Percentiles rank a stretch among this genome's conserved stretches.
These are phyloP conservation scores for Rhimphoctona megacephalus DNA, from an alignment of 2,888 invertebrate species.

Conservation along the genomic window DNA sequence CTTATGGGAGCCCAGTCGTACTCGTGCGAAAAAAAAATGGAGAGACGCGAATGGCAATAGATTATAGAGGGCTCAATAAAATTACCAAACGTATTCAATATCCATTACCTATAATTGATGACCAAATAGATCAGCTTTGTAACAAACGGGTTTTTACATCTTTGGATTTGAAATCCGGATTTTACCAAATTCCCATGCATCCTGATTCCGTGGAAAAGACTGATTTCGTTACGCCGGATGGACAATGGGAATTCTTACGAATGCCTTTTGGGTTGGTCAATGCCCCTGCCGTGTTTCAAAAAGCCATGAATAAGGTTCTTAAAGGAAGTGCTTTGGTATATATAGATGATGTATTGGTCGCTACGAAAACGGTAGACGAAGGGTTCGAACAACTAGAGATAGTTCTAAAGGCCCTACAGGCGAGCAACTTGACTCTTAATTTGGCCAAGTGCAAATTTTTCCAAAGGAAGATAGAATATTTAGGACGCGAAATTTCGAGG, in stretches of 20 bases:
- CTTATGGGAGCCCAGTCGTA: constrained; percentile 73
- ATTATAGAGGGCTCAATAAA: constrained; percentile 76
- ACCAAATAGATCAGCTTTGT: constrained; percentile 77
- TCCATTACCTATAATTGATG: constrained; percentile 81
- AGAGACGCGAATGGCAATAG: constrained; percentile 71
- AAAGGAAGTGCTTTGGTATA: constrained; percentile 62
- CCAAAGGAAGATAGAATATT: constrained; percentile 58
- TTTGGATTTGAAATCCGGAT: constrained; percentile 75
- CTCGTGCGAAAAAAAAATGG: constrained; percentile 73
- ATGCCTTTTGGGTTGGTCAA: constrained; percentile 69
- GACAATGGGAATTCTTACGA: constrained; percentile 51
- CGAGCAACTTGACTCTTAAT: constrained; percentile 72
- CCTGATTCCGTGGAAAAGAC: constrained; percentile 40
- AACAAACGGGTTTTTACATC: constrained; percentile 75
- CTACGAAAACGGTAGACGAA: constrained; percentile 68
- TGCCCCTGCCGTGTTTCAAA: constrained; percentile 70
- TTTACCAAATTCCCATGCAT: constrained; percentile 69
- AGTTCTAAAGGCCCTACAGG: constrained; percentile 66
- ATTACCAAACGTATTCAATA: constrained; percentile 76
- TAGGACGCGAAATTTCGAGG: constrained; percentile 69
- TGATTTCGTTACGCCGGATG: constrained; percentile 12
- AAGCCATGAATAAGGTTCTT: constrained; percentile 76
- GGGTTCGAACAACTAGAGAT: constrained; percentile 67
- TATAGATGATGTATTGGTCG: constrained; percentile 74
- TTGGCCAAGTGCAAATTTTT: constrained; percentile 70